phyloP scores from a whole-genome alignment of 2,888 invertebrate species.

The Agrochola lota region DNA sequence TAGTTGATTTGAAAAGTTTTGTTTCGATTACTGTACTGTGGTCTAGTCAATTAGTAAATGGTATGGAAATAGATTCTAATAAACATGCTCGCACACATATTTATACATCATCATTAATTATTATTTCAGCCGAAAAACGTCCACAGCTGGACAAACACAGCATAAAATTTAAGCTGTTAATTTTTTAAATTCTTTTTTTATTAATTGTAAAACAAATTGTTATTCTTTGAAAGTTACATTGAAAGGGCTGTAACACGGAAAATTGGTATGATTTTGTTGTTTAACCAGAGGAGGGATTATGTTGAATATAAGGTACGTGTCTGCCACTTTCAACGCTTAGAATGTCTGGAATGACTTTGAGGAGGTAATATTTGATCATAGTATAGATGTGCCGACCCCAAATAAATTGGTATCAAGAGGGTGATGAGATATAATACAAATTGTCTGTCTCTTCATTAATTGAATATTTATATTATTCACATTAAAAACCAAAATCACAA shows the following conservation, averaged over 20 bases:
- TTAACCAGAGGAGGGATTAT: background rate
- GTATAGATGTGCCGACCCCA: background rate
- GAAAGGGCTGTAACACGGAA: too few species aligned
- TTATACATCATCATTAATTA: too few species aligned
- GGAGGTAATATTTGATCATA: slow-evolving; percentile 9
- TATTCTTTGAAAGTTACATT: too few species aligned
- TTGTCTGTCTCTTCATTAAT: background rate
- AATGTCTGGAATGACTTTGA: slow-evolving; percentile 32
- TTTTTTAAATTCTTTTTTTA: too few species aligned
- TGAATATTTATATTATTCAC: background rate
- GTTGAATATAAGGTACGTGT: background rate
- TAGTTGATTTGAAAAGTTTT: slow-evolving; percentile 49
- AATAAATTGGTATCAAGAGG: slow-evolving; percentile 1
- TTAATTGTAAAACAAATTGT: too few species aligned
- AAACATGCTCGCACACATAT: background rate
- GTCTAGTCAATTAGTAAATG: background rate
- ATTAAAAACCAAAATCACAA: background rate
- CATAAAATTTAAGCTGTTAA: too few species aligned
- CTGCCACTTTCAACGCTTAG: slow-evolving; percentile 1
- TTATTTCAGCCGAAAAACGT: too few species aligned
- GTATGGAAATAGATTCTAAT: background rate
- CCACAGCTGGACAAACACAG: too few species aligned
- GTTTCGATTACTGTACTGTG: slow-evolving; percentile 17
- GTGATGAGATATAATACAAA: background rate
- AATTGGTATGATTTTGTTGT: too few species aligned